Percentiles rank a stretch among this genome's conserved stretches.
Conservation (phyloP, 2,888 invertebrate genomes). For the Protodeltote pygarga region DNA sequence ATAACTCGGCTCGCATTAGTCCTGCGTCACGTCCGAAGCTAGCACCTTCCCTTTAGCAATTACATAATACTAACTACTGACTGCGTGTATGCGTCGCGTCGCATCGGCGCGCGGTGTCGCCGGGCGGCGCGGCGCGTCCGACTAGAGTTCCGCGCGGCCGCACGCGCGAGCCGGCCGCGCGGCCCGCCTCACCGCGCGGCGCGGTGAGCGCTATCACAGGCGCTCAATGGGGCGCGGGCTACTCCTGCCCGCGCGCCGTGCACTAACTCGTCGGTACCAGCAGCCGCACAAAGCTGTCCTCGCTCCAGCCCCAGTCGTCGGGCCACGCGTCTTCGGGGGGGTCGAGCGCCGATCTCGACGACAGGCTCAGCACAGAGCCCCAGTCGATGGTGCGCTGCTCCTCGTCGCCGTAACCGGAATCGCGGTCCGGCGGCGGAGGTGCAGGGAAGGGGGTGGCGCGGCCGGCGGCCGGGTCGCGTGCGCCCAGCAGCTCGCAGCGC, state of each 20-base stretch:
- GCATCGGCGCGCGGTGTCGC: conserved; percentile 64
- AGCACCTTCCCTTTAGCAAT: conserved; percentile 86
- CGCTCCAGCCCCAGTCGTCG: conserved; percentile 88
- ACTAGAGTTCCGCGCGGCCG: conserved; percentile 51
- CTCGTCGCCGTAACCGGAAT: conserved; percentile 92
- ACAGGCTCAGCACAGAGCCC: conserved; percentile 95
- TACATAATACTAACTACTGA: conserved; percentile 86
- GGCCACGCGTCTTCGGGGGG: conserved; percentile 93
- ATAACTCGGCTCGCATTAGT: conserved; percentile 86
- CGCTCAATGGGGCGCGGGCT: conserved; percentile 83
- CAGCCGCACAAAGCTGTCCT: conserved; percentile 91
- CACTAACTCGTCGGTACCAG: conserved; percentile 90
- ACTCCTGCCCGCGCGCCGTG: conserved; percentile 80
- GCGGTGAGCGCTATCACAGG: conserved; percentile 78
- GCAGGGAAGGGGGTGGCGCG: conserved; percentile 91
- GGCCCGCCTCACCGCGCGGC: conserved; percentile 64
- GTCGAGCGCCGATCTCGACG: conserved; percentile 94
- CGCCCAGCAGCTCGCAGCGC: conserved; percentile 87
- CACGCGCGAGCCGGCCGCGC: conserved; percentile 59
- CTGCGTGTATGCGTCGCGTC: conserved; percentile 70
- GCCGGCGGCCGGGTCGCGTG: conserved; percentile 83
- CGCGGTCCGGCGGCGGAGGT: conserved; percentile 87
- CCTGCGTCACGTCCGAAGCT: conserved; percentile 86
- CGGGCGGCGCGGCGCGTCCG: conserved; percentile 58
- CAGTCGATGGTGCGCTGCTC: conserved; percentile 95